Evolutionary conservation across 2,113 vertebrate species (phyloP), one percentile per base, ranked within the genome.

Genomic region (Pipa parva): DNA sequence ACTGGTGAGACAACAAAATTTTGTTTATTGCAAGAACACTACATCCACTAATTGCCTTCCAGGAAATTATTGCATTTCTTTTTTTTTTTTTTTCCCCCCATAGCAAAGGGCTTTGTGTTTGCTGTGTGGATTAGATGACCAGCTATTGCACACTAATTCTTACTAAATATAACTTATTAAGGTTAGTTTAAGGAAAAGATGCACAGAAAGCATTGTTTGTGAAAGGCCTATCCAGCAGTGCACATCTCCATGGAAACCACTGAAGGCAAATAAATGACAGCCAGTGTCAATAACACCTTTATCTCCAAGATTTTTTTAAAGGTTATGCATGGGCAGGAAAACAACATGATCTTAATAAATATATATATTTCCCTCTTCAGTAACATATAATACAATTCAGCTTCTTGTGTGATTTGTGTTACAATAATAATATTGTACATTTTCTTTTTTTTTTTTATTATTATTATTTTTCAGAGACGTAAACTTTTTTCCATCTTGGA

Each of bases 1-100:
- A 76, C 80, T 95, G 91, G 95, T 95, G 78, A 93, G 89, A 46
- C 26, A 55, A 51, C 12, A 0, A 42, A 20, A 28, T 54, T 71
- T 63, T 20, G 17, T 51, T 68, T 50, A 48, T 48, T 24, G 25
- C 21, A 17, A 28, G 7, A 42, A 28, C 5, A 46, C 13, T 25
- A 6, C 20, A 50, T 58, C 17, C 29, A 25, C n/a, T 48, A 50
- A 57, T 26, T 17, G 50, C 50, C 25, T 25, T 13, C 13, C 50
- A 11, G 50, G 22, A 6, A 17, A 26, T 52, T 27, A 26, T 18
- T 52, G 15, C 25, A 27, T 52, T 52, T 4, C 24, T 6, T 26
- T n/a, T 2, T 56, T 5, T 49, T 20, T 21, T 15, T 49, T 9
- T 21, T 24, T 5, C 13, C 12, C 15, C 49, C 22, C 13, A 52